These are phyloP conservation scores for Pterocles burchelli DNA, from an alignment of 2,113 vertebrate species.

Conservation along the genomic window DNA sequence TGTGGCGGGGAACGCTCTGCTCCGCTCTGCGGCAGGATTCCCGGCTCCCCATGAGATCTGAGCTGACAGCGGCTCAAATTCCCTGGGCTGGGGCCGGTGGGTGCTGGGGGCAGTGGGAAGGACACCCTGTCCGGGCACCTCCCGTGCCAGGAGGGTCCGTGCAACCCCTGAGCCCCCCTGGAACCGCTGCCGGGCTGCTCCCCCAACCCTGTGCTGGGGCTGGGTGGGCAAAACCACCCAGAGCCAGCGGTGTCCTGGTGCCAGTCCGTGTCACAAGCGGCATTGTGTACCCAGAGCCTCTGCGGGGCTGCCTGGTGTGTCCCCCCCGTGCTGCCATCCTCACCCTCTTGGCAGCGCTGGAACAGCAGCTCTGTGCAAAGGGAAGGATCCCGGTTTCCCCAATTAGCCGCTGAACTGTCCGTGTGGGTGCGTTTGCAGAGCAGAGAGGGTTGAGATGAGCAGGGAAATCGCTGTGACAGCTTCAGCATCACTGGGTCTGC, in stretches of 20 bases:
- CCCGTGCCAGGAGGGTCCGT: not conserved
- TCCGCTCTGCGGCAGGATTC: not conserved
- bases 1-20: not conserved
- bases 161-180: not conserved
- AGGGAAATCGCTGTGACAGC: conserved; percentile 53
- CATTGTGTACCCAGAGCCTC: accelerated
- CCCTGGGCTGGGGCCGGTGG: not conserved
- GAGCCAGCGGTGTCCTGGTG: not conserved
- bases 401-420: not conserved
- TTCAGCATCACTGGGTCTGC: not conserved
- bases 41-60: not conserved
- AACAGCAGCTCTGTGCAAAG: not conserved
- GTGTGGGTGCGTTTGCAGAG: not conserved
- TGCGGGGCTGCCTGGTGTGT: accelerated
- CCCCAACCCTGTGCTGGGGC: not conserved
- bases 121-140: not conserved
- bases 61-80: not conserved
- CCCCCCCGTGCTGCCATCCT: not conserved
- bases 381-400: not conserved
- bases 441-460: conserved; percentile 38
- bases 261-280: accelerated
- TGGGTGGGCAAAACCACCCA: accelerated
- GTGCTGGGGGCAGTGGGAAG: not conserved
- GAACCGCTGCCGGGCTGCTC: not conserved
- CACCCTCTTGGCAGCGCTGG: accelerated